Conservation (phyloP, 2,888 invertebrate species). For the Patella ulyssiponensis region DNA sequence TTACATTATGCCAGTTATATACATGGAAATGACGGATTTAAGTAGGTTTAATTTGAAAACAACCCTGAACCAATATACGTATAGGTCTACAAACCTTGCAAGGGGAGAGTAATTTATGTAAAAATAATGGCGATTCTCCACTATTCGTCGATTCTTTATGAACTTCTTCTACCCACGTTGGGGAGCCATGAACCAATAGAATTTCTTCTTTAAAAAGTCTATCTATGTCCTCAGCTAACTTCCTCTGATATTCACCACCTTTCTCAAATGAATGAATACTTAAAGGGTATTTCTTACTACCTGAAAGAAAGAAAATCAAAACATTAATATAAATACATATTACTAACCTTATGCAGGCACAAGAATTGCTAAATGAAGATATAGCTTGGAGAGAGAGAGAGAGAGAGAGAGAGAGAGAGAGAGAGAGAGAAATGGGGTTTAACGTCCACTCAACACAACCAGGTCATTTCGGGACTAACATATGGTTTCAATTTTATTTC, state of each 20-base stretch:
- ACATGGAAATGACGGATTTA: neutral
- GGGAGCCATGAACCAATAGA: constrained; percentile 49
- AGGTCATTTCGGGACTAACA: too few species aligned
- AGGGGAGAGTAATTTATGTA: constrained; percentile 51
- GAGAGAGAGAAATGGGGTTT: too few species aligned
- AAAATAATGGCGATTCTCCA: constrained; percentile 59
- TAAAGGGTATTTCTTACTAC: constrained; percentile 36
- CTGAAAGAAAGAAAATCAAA: too few species aligned
- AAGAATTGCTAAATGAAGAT: too few species aligned
- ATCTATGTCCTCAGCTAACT: constrained; percentile 48
- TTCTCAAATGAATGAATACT: constrained; percentile 44
- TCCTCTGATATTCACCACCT: constrained; percentile 40
- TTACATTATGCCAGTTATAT: too few species aligned
- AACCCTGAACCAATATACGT: neutral
- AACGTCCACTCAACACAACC: too few species aligned
- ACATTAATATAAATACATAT: too few species aligned
- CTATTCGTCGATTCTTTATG: constrained; percentile 54
- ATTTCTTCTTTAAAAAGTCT: constrained; percentile 50
- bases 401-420: too few species aligned
- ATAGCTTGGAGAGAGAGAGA: too few species aligned
- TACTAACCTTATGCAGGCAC: too few species aligned
- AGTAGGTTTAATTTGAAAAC: neutral
- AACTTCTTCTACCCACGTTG: constrained; percentile 53
- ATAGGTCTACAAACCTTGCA: constrained; percentile 47
- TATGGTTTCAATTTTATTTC: too few species aligned